Conservation (phyloP, 2,113 vertebrate species). For the Eupsittula cactorum region DNA sequence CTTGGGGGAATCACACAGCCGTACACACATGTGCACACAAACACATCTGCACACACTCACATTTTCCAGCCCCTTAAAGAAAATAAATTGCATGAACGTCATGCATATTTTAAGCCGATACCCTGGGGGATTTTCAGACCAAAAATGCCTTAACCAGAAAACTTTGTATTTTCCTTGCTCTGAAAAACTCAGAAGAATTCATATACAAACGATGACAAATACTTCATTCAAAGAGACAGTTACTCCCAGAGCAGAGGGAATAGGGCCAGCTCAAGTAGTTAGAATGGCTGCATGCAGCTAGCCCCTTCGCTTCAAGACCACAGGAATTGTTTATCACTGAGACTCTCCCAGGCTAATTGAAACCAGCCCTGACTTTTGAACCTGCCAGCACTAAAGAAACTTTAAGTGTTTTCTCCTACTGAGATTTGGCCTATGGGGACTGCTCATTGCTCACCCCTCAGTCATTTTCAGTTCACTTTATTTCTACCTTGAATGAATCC, state of each 20-base stretch:
- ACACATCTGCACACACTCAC: constrained; percentile 55
- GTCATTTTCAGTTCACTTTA: constrained; percentile 63
- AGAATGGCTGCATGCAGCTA: constrained; percentile 55
- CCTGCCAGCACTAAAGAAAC: constrained; percentile 79
- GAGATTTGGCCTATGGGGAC: constrained; percentile 74
- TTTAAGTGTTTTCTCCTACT: constrained; percentile 74
- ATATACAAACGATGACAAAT: constrained; percentile 57
- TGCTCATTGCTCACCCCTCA: constrained; percentile 64
- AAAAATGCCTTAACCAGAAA: constrained; percentile 65
- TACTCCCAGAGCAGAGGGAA: constrained; percentile 46
- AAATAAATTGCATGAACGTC: constrained; percentile 47
- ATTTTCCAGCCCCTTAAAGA: constrained; percentile 54
- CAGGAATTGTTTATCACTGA: constrained; percentile 87
- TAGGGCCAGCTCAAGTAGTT: constrained; percentile 44
- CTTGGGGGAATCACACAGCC: background rate
- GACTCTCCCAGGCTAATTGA: constrained; percentile 84
- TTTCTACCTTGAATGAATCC: constrained; percentile 56
- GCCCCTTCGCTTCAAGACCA: constrained; percentile 77
- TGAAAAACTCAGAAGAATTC: constrained; percentile 62
- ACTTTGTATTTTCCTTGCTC: constrained; percentile 58
- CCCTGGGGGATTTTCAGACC: constrained; percentile 47
- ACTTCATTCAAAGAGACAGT: constrained; percentile 57
- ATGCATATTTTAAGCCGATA: constrained; percentile 56
- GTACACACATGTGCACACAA: background rate
- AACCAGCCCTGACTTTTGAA: constrained; percentile 84